A percentile compares a stretch with the other conserved stretches of the same genome.
phyloP scores from a whole-genome alignment of 1,140 invertebrate species.

The Pseudomyrmex concolor region DNA sequence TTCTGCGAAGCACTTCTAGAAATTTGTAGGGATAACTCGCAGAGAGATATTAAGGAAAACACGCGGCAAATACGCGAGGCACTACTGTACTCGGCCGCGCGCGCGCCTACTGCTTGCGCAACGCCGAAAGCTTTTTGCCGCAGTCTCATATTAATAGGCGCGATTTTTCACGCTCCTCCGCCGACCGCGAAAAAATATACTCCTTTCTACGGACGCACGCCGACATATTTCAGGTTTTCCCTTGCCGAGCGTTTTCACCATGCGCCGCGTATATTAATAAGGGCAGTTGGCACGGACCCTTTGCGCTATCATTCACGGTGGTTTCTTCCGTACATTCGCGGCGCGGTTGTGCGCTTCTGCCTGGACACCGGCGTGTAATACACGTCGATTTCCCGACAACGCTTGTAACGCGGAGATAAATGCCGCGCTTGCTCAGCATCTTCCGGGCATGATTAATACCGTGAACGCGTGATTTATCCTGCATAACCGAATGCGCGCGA shows the following conservation, averaged over 20 bases:
- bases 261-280: constrained; percentile 72
- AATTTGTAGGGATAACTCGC: no score
- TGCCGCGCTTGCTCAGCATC: constrained; percentile 74
- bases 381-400: constrained; percentile 62
- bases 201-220: constrained; percentile 31
- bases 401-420: constrained; percentile 60
- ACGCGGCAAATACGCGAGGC: no score
- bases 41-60: no score
- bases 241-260: constrained; percentile 58
- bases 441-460: constrained; percentile 61
- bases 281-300: not conserved
- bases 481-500: not conserved
- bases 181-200: constrained; percentile 44
- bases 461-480: not conserved
- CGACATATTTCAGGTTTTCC: constrained; percentile 63
- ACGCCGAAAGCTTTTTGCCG: constrained; percentile 65
- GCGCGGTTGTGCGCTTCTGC: constrained; percentile 12
- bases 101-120: not conserved
- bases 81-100: not conserved
- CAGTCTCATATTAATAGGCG: constrained; percentile 73
- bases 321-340: constrained; percentile 31
- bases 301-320: constrained; percentile 51
- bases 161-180: constrained; percentile 72
- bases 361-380: constrained; percentile 33
- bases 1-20: no score